Evolutionary conservation across 1,140 invertebrate genomes (phyloP).

Genomic region (Procambarus virginalis): DNA sequence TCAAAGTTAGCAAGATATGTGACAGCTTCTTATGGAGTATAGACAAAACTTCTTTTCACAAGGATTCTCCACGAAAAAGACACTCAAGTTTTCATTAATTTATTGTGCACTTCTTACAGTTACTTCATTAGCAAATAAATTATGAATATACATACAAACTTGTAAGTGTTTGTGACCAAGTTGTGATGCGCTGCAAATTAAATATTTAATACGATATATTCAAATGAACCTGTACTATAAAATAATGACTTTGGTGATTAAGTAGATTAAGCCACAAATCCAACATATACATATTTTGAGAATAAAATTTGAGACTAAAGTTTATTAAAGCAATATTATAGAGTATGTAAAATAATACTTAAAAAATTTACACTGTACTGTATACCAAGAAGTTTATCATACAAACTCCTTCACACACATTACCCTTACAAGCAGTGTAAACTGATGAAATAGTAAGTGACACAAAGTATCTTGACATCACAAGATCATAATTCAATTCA

Average conservation of each 20-base stretch:
- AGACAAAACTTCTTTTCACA: not conserved
- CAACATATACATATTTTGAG: constrained; percentile 63
- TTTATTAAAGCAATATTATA: constrained; percentile 61
- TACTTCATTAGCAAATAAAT: constrained; percentile 64
- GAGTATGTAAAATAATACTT: constrained; percentile 54
- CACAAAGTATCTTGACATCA: constrained; percentile 6
- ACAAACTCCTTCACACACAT: constrained; percentile 16
- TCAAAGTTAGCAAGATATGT: not conserved
- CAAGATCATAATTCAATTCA: constrained; percentile 22
- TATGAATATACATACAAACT: constrained; percentile 64
- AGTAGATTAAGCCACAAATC: constrained; percentile 61
- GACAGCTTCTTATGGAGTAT: not conserved
- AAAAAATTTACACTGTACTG: constrained; percentile 25
- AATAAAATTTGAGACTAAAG: constrained; percentile 61
- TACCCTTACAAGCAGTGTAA: constrained; percentile 48
- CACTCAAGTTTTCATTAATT: constrained; percentile 51
- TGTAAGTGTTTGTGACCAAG: constrained; percentile 65
- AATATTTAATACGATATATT: constrained; percentile 57
- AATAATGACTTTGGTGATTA: constrained; percentile 67
- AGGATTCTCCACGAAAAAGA: constrained; percentile 54
- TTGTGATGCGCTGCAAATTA: constrained; percentile 59
- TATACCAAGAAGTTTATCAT: not conserved
- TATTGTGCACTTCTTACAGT: constrained; percentile 65
- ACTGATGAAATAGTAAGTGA: constrained; percentile 7
- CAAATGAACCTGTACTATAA: constrained; percentile 59